phyloP scores from a whole-genome alignment of 2,113 vertebrate genomes.

The Setophaga coronata region DNA sequence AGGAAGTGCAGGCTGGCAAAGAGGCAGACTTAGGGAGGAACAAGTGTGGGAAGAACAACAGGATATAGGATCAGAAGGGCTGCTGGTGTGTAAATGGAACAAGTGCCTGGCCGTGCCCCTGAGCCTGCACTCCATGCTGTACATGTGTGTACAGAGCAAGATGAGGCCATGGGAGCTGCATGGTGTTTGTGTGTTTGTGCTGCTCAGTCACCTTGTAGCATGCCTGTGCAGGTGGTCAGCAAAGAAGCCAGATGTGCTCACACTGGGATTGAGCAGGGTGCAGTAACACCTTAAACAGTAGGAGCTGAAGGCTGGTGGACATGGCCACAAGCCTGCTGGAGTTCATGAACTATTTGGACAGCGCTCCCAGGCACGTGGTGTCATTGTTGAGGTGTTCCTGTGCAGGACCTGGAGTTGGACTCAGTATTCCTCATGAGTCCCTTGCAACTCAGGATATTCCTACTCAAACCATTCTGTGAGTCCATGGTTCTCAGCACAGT shows the following conservation, averaged over 20 bases:
- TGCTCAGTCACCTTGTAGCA: neutral
- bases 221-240: neutral
- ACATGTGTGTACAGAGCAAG: neutral
- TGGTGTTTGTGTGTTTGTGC: neutral
- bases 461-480: neutral
- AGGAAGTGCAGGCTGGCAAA: neutral
- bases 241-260: neutral
- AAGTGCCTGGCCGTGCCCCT: neutral
- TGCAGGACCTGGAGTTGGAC: neutral
- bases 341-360: neutral
- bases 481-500: fast-evolving
- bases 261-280: neutral
- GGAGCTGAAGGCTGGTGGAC: neutral
- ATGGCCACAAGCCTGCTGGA: neutral
- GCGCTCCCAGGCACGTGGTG: fast-evolving
- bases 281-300: neutral
- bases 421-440: neutral
- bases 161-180: neutral
- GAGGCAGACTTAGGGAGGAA: neutral
- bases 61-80: neutral
- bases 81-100: neutral
- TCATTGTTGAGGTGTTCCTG: neutral
- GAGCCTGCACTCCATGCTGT: neutral
- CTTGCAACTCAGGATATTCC: neutral
- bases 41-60: neutral